A percentile compares a stretch with the other conserved stretches of the same genome.
Conservation (phyloP, 53 echinoderm and acorn worm species). For the Antedon mediterranea region DNA sequence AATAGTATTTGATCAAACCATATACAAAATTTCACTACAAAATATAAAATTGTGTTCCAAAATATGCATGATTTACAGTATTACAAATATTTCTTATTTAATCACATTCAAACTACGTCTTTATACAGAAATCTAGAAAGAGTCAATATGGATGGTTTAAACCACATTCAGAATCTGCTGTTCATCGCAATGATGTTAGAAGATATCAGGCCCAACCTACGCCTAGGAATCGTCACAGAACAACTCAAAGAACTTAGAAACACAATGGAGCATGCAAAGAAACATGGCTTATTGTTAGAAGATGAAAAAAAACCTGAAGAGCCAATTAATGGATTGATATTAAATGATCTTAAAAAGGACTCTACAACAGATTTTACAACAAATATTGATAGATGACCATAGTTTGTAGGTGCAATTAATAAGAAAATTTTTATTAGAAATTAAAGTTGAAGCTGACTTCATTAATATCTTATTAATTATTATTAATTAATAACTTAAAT, state of each 20-base stretch:
- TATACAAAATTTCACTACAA: no score
- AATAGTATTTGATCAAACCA: no score
- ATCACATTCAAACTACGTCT: no score
- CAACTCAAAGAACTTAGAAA: conserved; percentile 9
- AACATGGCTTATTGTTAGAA: background rate
- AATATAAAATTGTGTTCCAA: no score
- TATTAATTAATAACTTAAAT: no score
- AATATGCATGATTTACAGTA: no score
- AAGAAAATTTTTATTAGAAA: no score
- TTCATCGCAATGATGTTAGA: conserved; percentile 74
- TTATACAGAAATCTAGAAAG: conserved; percentile 7
- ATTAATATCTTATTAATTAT: no score
- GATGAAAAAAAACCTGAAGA: background rate
- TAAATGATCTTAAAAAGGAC: background rate
- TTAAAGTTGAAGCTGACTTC: no score
- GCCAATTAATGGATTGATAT: background rate
- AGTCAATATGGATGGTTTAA: conserved; percentile 68
- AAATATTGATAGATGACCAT: background rate
- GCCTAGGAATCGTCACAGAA: conserved; percentile 44
- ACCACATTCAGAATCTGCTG: conserved; percentile 24
- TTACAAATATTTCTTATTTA: no score
- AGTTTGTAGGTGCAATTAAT: no score
- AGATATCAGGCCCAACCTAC: conserved; percentile 48
- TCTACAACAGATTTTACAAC: background rate
- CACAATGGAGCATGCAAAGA: background rate